Conservation (phyloP, 2,113 vertebrate genomes). For the Anas platyrhynchos region DNA sequence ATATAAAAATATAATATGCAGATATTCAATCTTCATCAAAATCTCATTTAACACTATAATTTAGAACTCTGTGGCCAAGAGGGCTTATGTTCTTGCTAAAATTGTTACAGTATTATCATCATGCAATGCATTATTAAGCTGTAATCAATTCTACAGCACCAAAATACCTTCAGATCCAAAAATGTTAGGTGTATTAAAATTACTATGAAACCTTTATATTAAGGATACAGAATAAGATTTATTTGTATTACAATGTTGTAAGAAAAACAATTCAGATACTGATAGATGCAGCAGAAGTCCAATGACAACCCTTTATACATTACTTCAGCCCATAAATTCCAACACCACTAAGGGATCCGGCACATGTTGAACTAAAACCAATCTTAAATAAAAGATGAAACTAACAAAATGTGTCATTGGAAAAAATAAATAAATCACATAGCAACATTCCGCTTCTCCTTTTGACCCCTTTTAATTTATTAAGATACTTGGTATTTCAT, state of each 20-base stretch:
- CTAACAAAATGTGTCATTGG: not conserved
- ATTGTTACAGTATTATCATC: not conserved
- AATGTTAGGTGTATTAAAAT: not conserved
- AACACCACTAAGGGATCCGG: not conserved
- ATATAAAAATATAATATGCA: not conserved
- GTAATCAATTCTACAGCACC: not conserved
- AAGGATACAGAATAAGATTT: not conserved
- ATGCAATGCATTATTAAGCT: not conserved
- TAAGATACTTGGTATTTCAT: not conserved
- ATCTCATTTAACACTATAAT: not conserved
- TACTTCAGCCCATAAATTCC: not conserved
- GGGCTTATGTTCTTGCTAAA: not conserved
- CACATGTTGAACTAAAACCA: not conserved
- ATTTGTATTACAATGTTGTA: not conserved
- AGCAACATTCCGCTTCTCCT: not conserved
- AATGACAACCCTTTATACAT: not conserved
- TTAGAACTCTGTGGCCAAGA: not conserved
- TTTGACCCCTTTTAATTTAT: not conserved
- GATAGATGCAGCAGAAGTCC: not conserved
- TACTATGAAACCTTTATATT: not conserved
- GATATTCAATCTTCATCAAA: not conserved
- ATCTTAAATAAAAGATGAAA: not conserved
- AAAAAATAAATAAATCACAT: not conserved
- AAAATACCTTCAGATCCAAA: not conserved
- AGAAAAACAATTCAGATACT: not conserved